Evolutionary conservation across 2,113 vertebrate genomes (phyloP).

Genomic region (Sarotherodon lohbergeri): DNA sequence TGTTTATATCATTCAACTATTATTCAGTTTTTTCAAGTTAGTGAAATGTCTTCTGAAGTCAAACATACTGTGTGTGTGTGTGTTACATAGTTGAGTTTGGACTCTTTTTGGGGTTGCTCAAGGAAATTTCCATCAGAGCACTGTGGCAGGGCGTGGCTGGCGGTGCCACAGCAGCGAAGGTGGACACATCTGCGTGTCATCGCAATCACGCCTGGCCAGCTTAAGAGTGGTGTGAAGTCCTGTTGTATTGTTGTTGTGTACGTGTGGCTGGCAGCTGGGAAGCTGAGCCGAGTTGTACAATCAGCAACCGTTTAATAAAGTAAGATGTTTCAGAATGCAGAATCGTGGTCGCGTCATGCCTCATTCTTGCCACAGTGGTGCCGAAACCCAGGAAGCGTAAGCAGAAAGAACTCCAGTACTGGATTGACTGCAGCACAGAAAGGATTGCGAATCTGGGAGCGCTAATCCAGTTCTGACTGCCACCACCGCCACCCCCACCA

Average conservation of each 20-base stretch:
- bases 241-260: not conserved
- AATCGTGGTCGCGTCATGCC: not conserved
- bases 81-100: not conserved
- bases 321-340: not conserved
- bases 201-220: not conserved
- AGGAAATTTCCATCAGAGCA: not conserved
- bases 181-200: not conserved
- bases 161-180: not conserved
- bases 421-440: not conserved
- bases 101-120: not conserved
- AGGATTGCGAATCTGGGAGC: not conserved
- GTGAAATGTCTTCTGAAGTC: not conserved
- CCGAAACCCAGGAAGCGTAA: not conserved
- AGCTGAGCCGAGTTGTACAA: not conserved
- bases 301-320: not conserved
- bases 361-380: not conserved
- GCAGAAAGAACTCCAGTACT: not conserved
- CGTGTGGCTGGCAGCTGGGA: not conserved
- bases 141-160: not conserved
- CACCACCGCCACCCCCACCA: not conserved
- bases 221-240: not conserved
- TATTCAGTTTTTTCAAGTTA: not conserved
- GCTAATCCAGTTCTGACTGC: not conserved
- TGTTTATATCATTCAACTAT: not conserved
- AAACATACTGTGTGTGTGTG: not conserved